Conservation (phyloP, 2,888 invertebrate species). For the Eupithecia abbreviata region DNA sequence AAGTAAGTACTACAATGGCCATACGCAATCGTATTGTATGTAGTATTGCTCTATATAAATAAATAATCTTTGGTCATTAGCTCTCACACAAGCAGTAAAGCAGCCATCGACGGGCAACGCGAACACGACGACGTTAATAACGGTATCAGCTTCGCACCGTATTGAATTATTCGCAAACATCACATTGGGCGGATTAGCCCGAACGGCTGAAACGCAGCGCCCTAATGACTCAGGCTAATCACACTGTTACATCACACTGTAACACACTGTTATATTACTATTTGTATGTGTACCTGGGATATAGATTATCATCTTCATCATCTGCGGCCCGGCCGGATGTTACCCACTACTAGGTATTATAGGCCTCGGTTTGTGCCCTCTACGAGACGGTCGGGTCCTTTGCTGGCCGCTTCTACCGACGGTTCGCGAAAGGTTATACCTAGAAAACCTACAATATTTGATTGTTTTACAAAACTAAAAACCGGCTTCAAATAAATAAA, state of each 20-base stretch:
- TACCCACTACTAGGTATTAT: neutral
- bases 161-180: slow-evolving; percentile 7
- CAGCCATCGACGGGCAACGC: neutral
- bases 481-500: no score
- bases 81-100: neutral
- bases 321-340: neutral
- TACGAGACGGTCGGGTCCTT: neutral
- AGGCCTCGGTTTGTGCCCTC: neutral
- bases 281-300: neutral
- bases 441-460: neutral
- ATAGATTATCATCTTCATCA: neutral
- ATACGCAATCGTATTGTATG: no score
- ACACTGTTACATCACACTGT: neutral
- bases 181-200: neutral
- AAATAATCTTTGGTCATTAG: neutral
- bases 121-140: neutral
- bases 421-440: neutral
- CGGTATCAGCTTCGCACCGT: neutral
- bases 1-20: no score
- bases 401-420: neutral
- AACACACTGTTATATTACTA: no score
- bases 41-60: no score
- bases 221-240: neutral
- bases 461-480: no score
- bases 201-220: neutral